Percentiles rank a stretch among this genome's conserved stretches.
Conservation (phyloP, 2,797 vertebrate genomes). For the Fratercula arctica region DNA sequence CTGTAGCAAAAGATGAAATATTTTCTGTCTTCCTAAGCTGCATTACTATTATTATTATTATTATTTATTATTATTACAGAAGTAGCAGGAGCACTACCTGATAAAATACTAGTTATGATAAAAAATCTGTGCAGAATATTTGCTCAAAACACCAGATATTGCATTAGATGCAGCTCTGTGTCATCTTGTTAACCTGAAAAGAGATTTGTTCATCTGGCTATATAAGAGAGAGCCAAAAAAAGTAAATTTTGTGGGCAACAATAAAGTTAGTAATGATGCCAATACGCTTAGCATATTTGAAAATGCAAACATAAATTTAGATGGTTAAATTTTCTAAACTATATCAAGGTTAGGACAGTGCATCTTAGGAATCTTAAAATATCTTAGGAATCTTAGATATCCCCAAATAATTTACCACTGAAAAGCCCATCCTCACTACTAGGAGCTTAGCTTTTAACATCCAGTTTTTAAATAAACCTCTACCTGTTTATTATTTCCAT, state of each 20-base stretch:
- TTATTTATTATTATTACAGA: background rate
- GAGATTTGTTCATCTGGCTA: background rate
- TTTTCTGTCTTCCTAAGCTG: background rate
- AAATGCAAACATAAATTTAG: background rate
- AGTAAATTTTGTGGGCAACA: background rate
- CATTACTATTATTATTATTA: background rate
- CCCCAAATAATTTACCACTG: background rate
- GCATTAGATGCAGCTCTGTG: background rate
- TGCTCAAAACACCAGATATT: background rate
- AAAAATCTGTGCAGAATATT: background rate
- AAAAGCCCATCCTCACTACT: background rate
- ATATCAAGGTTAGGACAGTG: background rate
- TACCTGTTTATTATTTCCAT: background rate
- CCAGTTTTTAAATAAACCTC: background rate
- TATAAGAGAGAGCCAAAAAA: background rate
- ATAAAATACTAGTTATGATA: background rate
- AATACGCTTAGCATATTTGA: background rate
- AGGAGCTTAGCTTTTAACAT: background rate
- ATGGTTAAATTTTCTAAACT: background rate
- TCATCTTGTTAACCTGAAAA: background rate
- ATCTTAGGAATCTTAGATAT: background rate
- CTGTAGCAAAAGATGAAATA: background rate
- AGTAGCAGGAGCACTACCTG: background rate
- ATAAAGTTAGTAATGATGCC: background rate
- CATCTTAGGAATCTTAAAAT: background rate